Evolutionary conservation across 2,113 vertebrate genomes (phyloP), one percentile per base, ranked within the genome.

Genomic region (Callorhinus ursinus): DNA sequence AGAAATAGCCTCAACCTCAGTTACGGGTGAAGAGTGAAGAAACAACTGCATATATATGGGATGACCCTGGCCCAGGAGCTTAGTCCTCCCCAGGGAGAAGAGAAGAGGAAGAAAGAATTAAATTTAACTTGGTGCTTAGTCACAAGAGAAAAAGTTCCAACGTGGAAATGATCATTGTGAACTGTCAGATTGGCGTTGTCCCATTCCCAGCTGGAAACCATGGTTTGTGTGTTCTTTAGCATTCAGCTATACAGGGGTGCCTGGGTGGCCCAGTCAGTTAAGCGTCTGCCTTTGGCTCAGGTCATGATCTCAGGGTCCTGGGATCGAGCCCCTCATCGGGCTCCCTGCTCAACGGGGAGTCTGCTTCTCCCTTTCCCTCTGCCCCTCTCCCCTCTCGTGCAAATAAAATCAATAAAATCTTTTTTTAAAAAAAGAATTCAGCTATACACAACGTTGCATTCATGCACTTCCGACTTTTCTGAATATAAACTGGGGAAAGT

Each of bases 91-190:
- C 9, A 39, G 67, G 22, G 31, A 86, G 51, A 92, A 82, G 28
- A 91, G 61, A 96, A 90, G 53, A 28, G 72, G 31, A 94, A 42
- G 46, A 39, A 94, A 83, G 55, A 81, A 82, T 26, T 67, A 42
- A 93, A 82, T 65, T 33, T 89, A 71, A 83, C 12, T 46, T 65
- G 36, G 65, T 72, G 39, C 53, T 94, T 88, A 89, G 61, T 85
- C 65, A 92, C 22, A 90, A 65, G 72, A 86, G 81, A 18, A 69
- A 57, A 96, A 86, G 42, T 57, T 71, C 72, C 67, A 87, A 15
- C 53, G 22, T 42, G 79, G 88, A 96, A 92, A 84, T 67, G 57
- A 72, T 65, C 21, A 82, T 33, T 53, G 31, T 39, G 33, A 71
- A 61, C 69, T 82, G 36, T 71, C 65, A 65, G 83, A 18, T 79